Evolutionary conservation across 2,113 vertebrate genomes (phyloP), one percentile per base, ranked within the genome.

Genomic region (Tichodroma muraria): DNA sequence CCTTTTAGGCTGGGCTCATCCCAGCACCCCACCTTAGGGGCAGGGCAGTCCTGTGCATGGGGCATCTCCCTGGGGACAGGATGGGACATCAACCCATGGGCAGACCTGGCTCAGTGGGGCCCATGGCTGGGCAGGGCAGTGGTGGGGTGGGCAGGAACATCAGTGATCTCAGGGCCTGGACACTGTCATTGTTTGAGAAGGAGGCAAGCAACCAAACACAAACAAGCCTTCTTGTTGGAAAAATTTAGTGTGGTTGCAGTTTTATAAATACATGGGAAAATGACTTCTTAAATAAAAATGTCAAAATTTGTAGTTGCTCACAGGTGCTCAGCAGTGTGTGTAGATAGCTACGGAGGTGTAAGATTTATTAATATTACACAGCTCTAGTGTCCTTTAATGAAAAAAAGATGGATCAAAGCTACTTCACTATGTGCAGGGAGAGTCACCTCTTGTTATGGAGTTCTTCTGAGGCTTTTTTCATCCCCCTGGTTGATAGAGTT

Each of bases 31-130:
- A 50, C 14, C 5, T 37, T 2, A 0, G 31, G 17, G 72, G 18
- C 0, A 0, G n/a, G 15, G 19, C 33, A 64, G 53, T 35, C 8
- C 45, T 0, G 6, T n/a, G 12, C n/a, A 13, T 7, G 5, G 9
- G 7, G 7, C 37, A 65, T 4, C 21, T 45, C 27, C 35, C 12
- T 50, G 49, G 27, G 54, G 21, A 59, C 9, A 1, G 15, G 13
- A 9, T 64, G 73, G 19, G 59, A 50, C 33, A 7, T 31, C 1
- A 5, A 28, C 28, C 16, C 2, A 0, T 6, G 17, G 44, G 14
- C 53, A 61, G 31, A 44, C 11, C 14, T 33, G 31, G 35, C 30
- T 72, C 9, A 4, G 4, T 28, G 30, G 25, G 8, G 12, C 37
- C 23, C 19, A 1, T 27, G 56, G 31, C 42, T 44, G n/a, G 13